Evolutionary conservation across 2,888 invertebrate genomes (phyloP).

Genomic region (Kuschelorhynchus macadamiae): DNA sequence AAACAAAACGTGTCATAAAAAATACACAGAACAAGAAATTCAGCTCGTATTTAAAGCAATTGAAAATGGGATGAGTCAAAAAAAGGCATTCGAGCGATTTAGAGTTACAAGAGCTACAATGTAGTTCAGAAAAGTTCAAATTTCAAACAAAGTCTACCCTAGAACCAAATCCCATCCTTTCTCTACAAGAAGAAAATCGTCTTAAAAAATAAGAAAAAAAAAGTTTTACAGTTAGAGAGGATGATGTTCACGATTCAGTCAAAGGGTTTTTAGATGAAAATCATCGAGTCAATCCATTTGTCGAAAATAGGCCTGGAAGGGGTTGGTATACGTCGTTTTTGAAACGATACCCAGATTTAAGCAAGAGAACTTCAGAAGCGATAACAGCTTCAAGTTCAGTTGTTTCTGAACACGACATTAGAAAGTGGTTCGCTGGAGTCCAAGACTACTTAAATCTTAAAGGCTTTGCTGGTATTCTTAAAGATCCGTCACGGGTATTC

Average conservation of each 20-base stretch:
- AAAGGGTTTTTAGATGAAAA: constrained; percentile 42
- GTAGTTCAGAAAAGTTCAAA: constrained; percentile 3
- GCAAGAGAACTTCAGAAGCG: constrained; percentile 52
- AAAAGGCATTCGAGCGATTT: no score
- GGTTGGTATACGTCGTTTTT: constrained; percentile 55
- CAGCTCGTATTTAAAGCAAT: no score
- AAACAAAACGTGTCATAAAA: no score
- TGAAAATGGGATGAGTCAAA: no score
- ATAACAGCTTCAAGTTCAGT: constrained; percentile 55
- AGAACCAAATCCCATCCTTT: constrained; percentile 8
- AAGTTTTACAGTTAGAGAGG: neutral
- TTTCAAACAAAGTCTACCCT: constrained; percentile 13
- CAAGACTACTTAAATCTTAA: constrained; percentile 48
- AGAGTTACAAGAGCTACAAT: constrained; percentile 9
- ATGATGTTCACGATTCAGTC: constrained; percentile 6
- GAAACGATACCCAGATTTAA: constrained; percentile 53
- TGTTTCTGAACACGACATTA: constrained; percentile 55
- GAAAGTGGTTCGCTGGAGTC: constrained; percentile 54
- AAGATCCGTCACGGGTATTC: constrained; percentile 55
- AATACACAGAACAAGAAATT: no score
- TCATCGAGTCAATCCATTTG: constrained; percentile 44
- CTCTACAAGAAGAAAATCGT: neutral
- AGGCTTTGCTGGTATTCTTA: constrained; percentile 42
- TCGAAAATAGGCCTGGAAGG: constrained; percentile 50
- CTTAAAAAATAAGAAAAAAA: neutral